These are phyloP conservation scores for Manis crassicaudata DNA, from an alignment of 2,797 vertebrate genomes.

Conservation along the genomic window DNA sequence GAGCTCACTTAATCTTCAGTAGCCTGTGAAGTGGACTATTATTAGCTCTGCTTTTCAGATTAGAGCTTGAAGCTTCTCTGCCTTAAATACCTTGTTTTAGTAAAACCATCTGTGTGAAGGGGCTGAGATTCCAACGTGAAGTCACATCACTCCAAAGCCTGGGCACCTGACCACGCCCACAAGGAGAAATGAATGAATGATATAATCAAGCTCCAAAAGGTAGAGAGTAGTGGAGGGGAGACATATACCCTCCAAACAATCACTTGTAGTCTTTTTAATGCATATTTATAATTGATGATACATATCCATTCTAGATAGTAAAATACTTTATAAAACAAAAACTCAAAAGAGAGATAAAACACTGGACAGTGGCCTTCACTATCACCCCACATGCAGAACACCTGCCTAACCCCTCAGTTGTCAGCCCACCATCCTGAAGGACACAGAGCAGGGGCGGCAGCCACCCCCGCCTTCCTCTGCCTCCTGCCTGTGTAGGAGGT, in stretches of 20 bases:
- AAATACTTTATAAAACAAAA: slow-evolving; percentile 11
- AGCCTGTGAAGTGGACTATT: neutral
- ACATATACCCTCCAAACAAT: neutral
- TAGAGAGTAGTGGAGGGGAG: neutral
- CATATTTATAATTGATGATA: neutral
- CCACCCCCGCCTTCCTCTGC: neutral
- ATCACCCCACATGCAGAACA: neutral
- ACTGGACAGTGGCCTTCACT: neutral
- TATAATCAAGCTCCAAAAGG: neutral
- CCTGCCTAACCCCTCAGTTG: neutral
- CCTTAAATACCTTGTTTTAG: neutral
- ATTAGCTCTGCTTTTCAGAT: neutral
- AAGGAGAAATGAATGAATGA: neutral
- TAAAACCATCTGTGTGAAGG: neutral
- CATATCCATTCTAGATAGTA: neutral
- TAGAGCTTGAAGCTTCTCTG: neutral
- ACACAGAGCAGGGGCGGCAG: neutral
- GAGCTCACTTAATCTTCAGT: neutral
- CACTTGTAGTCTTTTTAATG: neutral
- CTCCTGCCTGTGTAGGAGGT: neutral
- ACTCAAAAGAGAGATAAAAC: neutral
- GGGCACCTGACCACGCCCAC: no score
- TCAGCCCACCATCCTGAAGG: neutral
- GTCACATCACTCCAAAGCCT: neutral
- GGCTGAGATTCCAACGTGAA: neutral